Base-by-base conservation (phyloP, 1,140 invertebrate species). In the Lerema accius region DNA sequence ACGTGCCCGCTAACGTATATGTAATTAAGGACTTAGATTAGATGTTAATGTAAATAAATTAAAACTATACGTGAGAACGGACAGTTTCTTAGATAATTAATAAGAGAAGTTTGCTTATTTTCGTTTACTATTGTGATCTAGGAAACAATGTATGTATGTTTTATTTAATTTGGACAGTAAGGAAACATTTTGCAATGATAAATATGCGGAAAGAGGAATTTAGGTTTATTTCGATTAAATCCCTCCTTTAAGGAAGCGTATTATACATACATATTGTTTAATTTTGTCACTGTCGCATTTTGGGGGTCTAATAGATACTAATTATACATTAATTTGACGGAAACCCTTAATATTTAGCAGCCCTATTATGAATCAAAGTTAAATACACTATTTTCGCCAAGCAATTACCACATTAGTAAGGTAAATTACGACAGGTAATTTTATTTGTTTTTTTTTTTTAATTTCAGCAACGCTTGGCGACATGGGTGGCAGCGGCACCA, bases 401-500 rank as follows among this genome's bases (percentile, higher is more conserved):
- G 28, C 28, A 4, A 32, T 32, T 32, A 32, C 28, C 28, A 32
- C 28, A 32, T 7, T 9, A 32, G 28, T 7, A 9, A 32, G 28
- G 28, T 4, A 4, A 32, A 4, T 32, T 32, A 32, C 28, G 28
- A 32, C 28, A 32, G 28, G 9, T 61, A 23, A 3, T 23, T 23
- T 23, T 23, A 23, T 23, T 23, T 3, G 19, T 23, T 23, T 6
- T 39, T 9, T 53, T 28, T 55, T 5, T 65, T 0, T 60, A 5
- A 16, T 69, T 63, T 0, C 80, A 88, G 85, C 85, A 11, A 76
- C 81, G 0, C 76, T 88, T n/a, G 86, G 88, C 32, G 87, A 91
- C 26, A 86, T 91, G 82, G 82, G 84, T 14, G 84, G 85, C 61
- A 85, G 86, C 64, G 83, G 83, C 40, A 82, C 82, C 61, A 86